Base-by-base conservation (phyloP, 2,113 vertebrate species). In the Calidris pugnax region DNA sequence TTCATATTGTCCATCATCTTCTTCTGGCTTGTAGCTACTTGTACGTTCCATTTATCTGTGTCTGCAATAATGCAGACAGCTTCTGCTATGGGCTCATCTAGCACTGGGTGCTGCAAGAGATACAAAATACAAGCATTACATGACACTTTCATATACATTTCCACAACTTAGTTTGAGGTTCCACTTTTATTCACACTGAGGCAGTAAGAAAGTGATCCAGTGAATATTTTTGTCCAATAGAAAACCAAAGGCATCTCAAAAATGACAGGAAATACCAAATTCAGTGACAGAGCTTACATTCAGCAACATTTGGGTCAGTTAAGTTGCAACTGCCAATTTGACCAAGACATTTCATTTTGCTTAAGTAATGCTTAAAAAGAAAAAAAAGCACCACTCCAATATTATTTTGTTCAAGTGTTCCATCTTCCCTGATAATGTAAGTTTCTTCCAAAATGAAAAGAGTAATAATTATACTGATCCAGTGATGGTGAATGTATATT, bases 41-140 rank as follows among this genome's bases (percentile, higher is more conserved):
- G 99, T 12, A 99, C 99, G 0, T 97, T 98, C 97, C 98, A 98
- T 87, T 98, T 98, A 88, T 99, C 99, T 1, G 98, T 98, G 95
- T 99, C 98, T 64, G 99, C 99, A 63, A 99, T 98, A 89, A 99
- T 98, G 74, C 99, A 99, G 85, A 99, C 94, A 4, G 99, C 98
- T 96, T 99, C 99, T 3, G 98, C 98, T 35, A 99, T 98, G 1
- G 99, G 98, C 91, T 99, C 99, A 56, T 99, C 99, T 41, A 99
- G 97, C 43, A 99, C 98, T 6, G 99, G 99, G 80, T 99, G 98
- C 99, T 99, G 96, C 35, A 97, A 97, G 17, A 90, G 67, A 97
- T 48, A 93, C 9, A 95, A 86, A 47, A 72, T 2, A 84, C 14
- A 45, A 30, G 22, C 39, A 20, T 41, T 43, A 82, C 4, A 7